Percentiles rank a stretch among this genome's conserved stretches.
phyloP scores from a whole-genome alignment of 2,797 vertebrate genomes.

The Simalia tracyae region DNA sequence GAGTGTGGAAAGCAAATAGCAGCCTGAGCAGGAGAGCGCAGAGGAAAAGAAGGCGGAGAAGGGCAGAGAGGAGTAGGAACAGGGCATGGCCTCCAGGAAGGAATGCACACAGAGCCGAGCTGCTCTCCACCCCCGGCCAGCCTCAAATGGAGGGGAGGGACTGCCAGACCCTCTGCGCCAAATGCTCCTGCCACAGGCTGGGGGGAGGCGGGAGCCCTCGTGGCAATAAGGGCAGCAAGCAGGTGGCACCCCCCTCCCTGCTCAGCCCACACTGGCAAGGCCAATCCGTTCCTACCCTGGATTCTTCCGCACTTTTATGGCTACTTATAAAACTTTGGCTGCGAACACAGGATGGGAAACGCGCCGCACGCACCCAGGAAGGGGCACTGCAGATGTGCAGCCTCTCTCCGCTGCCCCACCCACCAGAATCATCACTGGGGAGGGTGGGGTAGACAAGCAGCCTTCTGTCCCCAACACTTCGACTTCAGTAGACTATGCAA shows the following conservation, averaged over 20 bases:
- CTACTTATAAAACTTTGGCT: not conserved
- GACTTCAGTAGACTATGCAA: not conserved
- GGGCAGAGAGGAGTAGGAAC: not conserved
- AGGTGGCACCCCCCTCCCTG: not conserved
- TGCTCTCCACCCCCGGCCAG: not conserved
- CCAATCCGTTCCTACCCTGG: rapidly evolving
- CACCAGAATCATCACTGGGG: not conserved
- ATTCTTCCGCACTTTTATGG: not conserved
- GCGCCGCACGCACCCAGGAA: not conserved
- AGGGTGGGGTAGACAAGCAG: not conserved
- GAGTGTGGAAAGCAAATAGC: not conserved
- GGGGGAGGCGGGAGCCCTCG: not conserved
- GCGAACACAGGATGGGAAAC: not conserved
- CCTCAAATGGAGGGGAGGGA: not conserved
- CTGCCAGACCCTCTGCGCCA: not conserved
- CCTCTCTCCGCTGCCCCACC: not conserved
- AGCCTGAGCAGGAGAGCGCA: not conserved
- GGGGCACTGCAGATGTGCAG: not conserved
- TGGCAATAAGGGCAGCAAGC: not conserved
- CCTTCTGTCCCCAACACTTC: not conserved
- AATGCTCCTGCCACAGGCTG: not conserved
- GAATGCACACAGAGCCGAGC: not conserved
- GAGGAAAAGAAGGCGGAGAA: not conserved
- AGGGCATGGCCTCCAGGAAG: not conserved
- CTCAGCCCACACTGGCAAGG: not conserved